These are phyloP conservation scores for Scaptodrosophila lebanonensis DNA, from an alignment of 1,140 invertebrate species.

Conservation along the genomic window DNA sequence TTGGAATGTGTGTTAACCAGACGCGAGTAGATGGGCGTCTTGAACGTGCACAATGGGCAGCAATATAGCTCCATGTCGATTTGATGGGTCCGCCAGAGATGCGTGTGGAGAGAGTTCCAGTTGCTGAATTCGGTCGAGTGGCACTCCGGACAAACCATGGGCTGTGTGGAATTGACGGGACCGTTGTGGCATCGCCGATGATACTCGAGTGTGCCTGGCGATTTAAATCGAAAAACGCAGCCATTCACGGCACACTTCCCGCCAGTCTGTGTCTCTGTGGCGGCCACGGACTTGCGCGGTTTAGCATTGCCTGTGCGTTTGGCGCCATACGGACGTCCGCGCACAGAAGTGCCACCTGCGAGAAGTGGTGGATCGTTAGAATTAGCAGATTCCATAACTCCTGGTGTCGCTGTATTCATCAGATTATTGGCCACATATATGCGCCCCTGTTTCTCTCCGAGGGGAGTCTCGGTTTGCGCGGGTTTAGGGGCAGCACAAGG, in stretches of 20 bases:
- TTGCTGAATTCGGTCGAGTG: slow-evolving; percentile 76
- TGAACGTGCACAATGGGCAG: slow-evolving; percentile 83
- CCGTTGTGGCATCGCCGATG: slow-evolving; percentile 81
- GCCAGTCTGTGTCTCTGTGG: slow-evolving; percentile 25
- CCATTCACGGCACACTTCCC: slow-evolving; percentile 63
- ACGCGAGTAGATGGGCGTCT: slow-evolving; percentile 81
- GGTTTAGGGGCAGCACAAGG: slow-evolving; percentile 36
- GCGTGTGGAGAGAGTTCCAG: slow-evolving; percentile 83
- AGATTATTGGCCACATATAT: slow-evolving; percentile 76
- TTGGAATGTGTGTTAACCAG: slow-evolving; percentile 83
- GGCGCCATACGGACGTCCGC: slow-evolving; percentile 68
- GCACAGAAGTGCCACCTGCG: slow-evolving; percentile 54
- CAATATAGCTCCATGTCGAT: slow-evolving; percentile 87
- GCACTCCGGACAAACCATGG: slow-evolving; percentile 85
- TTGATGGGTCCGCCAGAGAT: slow-evolving; percentile 86
- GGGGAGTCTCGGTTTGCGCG: background rate
- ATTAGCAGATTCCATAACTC: slow-evolving; percentile 5
- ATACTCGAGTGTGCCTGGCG: slow-evolving; percentile 78
- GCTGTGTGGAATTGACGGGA: slow-evolving; percentile 55
- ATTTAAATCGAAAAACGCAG: slow-evolving; percentile 73
- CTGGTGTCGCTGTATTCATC: slow-evolving; percentile 35
- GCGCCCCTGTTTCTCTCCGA: slow-evolving; percentile 52
- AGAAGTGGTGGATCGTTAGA: slow-evolving; percentile 33
- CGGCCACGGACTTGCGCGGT: slow-evolving; percentile 11
- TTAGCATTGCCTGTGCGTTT: slow-evolving; percentile 54